phyloP scores from a whole-genome alignment of 2,797 vertebrate species.

The Halcyon badia region DNA sequence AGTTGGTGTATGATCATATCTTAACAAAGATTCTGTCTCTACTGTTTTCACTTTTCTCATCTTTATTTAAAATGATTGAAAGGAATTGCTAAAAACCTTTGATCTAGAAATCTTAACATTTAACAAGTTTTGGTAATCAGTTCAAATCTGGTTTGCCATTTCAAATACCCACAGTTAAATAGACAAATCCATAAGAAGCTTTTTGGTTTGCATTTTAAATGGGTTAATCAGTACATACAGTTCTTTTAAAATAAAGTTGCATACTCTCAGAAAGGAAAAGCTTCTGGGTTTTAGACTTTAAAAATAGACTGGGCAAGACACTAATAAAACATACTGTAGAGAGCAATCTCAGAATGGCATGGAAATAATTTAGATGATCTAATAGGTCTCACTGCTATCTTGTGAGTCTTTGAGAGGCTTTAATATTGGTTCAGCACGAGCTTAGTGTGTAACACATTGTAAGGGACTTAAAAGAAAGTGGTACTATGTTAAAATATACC shows the following conservation, averaged over 20 bases:
- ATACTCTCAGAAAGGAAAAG: conserved; percentile 63
- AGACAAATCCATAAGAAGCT: not conserved
- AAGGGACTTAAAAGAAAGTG: not conserved
- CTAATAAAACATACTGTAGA: conserved; percentile 50
- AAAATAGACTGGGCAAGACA: conserved; percentile 58
- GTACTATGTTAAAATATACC: not conserved
- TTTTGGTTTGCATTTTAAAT: not conserved
- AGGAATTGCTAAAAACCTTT: not conserved
- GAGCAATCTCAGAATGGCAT: conserved; percentile 54
- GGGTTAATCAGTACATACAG: not conserved
- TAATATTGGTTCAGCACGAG: not conserved
- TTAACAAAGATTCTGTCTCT: not conserved
- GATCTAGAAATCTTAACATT: not conserved
- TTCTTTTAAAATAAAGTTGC: conserved; percentile 49
- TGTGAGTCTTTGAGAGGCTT: conserved; percentile 7
- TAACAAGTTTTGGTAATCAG: not conserved
- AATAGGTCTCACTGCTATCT: conserved; percentile 39
- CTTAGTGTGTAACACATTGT: not conserved
- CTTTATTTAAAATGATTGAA: conserved; percentile 3
- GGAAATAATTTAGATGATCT: conserved; percentile 69
- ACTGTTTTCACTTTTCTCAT: not conserved
- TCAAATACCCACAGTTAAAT: conserved; percentile 6
- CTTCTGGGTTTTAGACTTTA: conserved; percentile 54
- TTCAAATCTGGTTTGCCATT: conserved; percentile 4
- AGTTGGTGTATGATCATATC: not conserved